phyloP scores from a whole-genome alignment of 2,797 vertebrate genomes.

The Rhinichthys osculus region DNA sequence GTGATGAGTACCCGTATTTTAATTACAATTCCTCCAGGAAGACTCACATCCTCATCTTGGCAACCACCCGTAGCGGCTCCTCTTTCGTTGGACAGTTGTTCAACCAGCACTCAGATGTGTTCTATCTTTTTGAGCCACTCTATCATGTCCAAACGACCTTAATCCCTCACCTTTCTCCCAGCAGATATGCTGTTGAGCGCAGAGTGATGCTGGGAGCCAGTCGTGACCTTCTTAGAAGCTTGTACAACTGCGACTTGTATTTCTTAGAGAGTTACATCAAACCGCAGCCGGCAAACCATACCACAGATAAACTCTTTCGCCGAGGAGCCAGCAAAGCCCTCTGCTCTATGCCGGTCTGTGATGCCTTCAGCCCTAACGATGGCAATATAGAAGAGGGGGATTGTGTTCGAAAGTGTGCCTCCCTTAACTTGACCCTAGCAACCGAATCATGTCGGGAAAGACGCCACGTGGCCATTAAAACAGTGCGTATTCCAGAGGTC shows the following conservation, averaged over 20 bases:
- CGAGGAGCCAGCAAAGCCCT: slow-evolving; percentile 91
- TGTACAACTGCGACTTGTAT: slow-evolving; percentile 89
- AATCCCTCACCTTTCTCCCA: slow-evolving; percentile 87
- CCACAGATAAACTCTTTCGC: slow-evolving; percentile 88
- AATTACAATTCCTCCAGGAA: slow-evolving; percentile 81
- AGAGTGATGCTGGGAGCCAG: slow-evolving; percentile 89
- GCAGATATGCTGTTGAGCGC: slow-evolving; percentile 81
- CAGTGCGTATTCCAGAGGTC: slow-evolving; percentile 87
- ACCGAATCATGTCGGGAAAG: slow-evolving; percentile 83
- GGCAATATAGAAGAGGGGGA: slow-evolving; percentile 87
- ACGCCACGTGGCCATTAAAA: slow-evolving; percentile 90
- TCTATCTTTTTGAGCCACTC: slow-evolving; percentile 94
- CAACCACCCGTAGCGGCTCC: slow-evolving; percentile 90
- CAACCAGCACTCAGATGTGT: slow-evolving; percentile 92
- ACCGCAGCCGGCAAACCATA: slow-evolving; percentile 87
- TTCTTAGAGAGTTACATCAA: slow-evolving; percentile 93
- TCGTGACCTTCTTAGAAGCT: slow-evolving; percentile 86
- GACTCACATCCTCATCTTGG: slow-evolving; percentile 89
- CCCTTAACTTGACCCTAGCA: slow-evolving; percentile 86
- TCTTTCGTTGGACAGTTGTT: slow-evolving; percentile 93
- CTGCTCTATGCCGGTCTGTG: slow-evolving; percentile 85
- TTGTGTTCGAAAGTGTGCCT: slow-evolving; percentile 85
- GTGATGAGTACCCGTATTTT: slow-evolving; percentile 82
- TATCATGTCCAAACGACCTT: slow-evolving; percentile 90
- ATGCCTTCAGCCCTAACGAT: slow-evolving; percentile 72